A percentile compares a stretch with the other conserved stretches of the same genome.
phyloP scores from a whole-genome alignment of 2,888 invertebrate genomes.

The Notodonta dromedarius region DNA sequence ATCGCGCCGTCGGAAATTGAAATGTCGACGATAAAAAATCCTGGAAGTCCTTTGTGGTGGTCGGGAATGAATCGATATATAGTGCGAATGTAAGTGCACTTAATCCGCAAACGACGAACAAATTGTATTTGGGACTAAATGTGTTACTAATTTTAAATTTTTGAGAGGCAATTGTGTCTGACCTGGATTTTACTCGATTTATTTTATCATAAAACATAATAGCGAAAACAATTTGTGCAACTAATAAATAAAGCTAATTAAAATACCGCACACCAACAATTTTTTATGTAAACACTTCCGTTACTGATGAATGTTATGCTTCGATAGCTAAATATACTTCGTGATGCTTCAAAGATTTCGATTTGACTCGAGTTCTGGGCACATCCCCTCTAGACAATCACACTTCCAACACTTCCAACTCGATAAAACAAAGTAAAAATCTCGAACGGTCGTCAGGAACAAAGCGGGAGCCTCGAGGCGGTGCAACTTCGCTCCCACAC shows the following conservation, averaged over 20 bases:
- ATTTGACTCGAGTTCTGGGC: not conserved
- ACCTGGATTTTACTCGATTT: no score
- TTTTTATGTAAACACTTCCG: no score
- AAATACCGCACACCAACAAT: no score
- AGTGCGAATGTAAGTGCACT: not conserved
- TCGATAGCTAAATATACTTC: not conserved
- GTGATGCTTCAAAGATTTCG: not conserved
- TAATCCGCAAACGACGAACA: not conserved
- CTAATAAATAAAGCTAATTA: no score
- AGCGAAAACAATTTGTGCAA: no score
- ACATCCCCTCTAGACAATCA: not conserved
- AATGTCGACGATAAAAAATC: conserved; percentile 4
- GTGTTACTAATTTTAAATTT: not conserved
- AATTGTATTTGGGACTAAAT: not conserved
- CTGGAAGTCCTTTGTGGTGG: not conserved
- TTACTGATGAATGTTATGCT: no score
- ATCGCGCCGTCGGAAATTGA: conserved; percentile 3
- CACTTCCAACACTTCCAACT: not conserved
- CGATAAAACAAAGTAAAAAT: not conserved
- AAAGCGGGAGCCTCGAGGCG: not conserved
- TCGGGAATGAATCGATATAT: not conserved
- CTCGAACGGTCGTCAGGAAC: not conserved
- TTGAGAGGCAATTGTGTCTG: no score
- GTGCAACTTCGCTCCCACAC: not conserved
- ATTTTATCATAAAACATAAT: no score